Evolutionary conservation across 2,797 vertebrate species (phyloP).

Genomic region (Gymnoscopelus braueri): DNA sequence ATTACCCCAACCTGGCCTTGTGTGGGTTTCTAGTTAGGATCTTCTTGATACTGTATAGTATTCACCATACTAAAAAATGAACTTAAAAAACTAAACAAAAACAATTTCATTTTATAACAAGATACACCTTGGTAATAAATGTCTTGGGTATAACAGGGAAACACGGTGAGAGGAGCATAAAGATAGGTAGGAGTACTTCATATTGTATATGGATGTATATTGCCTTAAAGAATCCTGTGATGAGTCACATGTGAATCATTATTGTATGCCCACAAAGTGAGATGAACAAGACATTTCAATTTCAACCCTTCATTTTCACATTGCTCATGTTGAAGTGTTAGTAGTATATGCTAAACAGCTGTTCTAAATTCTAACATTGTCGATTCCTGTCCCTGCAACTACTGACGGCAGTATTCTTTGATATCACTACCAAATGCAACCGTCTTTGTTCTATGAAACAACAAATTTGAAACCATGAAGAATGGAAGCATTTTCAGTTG

Average conservation of each 20-base stretch:
- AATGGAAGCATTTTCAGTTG: slow-evolving; percentile 24
- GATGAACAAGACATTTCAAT: slow-evolving; percentile 21
- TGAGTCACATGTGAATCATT: slow-evolving; percentile 27
- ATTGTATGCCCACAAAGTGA: slow-evolving; percentile 10
- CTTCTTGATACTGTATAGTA: not conserved
- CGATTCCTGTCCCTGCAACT: slow-evolving; percentile 15
- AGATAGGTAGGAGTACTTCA: slow-evolving; percentile 2
- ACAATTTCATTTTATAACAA: not conserved
- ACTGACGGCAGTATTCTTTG: slow-evolving; percentile 6
- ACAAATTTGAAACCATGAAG: slow-evolving; percentile 13
- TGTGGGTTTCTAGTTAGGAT: slow-evolving; percentile 7
- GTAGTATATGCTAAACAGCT: slow-evolving; percentile 28
- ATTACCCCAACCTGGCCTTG: not conserved
- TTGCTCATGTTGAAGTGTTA: slow-evolving; percentile 24
- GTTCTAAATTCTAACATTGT: slow-evolving; percentile 31
- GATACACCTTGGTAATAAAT: slow-evolving; percentile 11
- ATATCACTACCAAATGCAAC: not conserved
- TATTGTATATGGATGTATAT: slow-evolving; percentile 43
- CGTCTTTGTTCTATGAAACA: slow-evolving; percentile 5
- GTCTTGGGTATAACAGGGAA: not conserved
- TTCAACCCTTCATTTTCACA: slow-evolving; percentile 7
- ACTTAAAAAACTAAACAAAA: not conserved
- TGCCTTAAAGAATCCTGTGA: slow-evolving; percentile 46
- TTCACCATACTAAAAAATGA: not conserved
- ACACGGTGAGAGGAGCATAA: slow-evolving; percentile 11